Evolutionary conservation across 1,140 invertebrate species (phyloP).

Genomic region (Oreohelix idahoensis): DNA sequence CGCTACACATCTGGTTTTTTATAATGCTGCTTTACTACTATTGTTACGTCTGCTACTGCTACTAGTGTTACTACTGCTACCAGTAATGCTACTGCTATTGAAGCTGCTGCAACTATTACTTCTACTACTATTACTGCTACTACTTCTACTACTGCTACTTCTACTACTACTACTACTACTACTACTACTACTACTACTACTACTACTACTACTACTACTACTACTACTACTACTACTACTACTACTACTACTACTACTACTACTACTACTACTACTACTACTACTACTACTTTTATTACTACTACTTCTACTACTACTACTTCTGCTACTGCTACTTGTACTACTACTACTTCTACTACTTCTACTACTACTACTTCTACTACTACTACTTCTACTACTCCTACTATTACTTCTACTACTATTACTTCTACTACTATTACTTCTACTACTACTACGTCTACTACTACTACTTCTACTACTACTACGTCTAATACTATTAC

Average conservation of each 20-base stretch:
- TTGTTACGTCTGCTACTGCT: neutral
- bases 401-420: too few relatives aligned
- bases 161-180: constrained; percentile 18
- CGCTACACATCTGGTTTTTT: too few relatives aligned
- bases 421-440: too few relatives aligned
- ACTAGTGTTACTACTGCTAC: neutral
- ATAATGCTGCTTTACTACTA: neutral
- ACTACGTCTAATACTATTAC: too few relatives aligned
- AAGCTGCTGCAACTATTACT: neutral
- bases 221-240: neutral
- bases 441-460: neutral
- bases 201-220: neutral
- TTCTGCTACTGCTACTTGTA: neutral
- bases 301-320: neutral
- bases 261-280: constrained; percentile 10
- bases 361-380: too few relatives aligned
- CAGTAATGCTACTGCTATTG: neutral
- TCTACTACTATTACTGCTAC: neutral
- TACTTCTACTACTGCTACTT: constrained; percentile 5
- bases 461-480: too few relatives aligned
- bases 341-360: neutral
- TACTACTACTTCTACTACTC: neutral
- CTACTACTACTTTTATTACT: constrained; percentile 14
- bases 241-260: constrained; percentile 2
- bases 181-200: neutral